Evolutionary conservation across 2,113 vertebrate species (phyloP).

Genomic region (Mustelus asterias): DNA sequence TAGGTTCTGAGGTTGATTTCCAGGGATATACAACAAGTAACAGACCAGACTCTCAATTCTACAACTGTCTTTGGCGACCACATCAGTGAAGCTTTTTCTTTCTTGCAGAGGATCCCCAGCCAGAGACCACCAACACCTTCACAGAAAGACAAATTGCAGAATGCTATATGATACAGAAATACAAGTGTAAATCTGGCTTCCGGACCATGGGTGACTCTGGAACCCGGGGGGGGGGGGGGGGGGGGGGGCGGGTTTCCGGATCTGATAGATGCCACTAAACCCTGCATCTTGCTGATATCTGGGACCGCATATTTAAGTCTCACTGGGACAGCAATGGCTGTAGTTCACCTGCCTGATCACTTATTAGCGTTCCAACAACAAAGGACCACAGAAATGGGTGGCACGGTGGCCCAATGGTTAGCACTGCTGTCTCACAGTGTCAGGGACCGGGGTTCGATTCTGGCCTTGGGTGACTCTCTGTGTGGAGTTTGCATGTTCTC

Average conservation of each 20-base stretch:
- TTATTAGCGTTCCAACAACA: background rate
- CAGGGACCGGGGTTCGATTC: no score
- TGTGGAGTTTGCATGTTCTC: no score
- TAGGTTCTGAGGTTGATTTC: background rate
- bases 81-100: no score
- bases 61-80: background rate
- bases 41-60: background rate
- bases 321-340: background rate
- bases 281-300: background rate
- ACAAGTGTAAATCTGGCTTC: background rate
- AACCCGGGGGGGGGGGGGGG: no score
- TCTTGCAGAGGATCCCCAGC: background rate
- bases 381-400: background rate
- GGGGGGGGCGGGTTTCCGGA: no score
- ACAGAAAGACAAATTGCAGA: no score
- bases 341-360: background rate
- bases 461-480: no score
- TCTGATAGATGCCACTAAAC: background rate
- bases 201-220: background rate
- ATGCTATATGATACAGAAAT: no score
- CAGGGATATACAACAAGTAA: background rate
- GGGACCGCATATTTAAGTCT: background rate
- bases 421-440: no score
- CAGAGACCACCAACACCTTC: background rate
- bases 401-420: no score